These are phyloP conservation scores for Actinia equina DNA, from an alignment of 64 coral and sea anemone species.

Conservation along the genomic window DNA sequence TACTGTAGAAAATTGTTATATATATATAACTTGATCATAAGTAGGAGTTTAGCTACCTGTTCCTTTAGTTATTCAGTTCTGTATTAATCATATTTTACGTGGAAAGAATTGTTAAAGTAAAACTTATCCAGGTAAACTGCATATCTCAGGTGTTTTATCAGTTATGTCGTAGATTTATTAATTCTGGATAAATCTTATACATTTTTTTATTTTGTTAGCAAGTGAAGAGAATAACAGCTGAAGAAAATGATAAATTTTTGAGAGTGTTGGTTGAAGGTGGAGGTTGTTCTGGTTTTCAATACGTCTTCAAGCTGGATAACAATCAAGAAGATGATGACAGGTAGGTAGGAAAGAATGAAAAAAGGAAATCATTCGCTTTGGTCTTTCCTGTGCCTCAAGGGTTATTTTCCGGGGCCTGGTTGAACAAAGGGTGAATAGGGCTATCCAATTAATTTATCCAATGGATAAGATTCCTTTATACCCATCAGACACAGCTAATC, in stretches of 20 bases:
- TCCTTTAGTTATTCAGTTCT: neutral
- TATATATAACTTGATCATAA: neutral
- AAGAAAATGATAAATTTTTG: constrained; percentile 68
- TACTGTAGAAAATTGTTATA: neutral
- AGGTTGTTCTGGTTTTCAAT: constrained; percentile 95
- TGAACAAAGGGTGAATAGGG: too few relatives aligned
- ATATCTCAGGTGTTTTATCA: too few relatives aligned
- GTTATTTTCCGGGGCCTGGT: too few relatives aligned
- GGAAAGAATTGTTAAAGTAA: too few relatives aligned
- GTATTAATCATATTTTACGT: neutral
- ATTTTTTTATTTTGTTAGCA: constrained; percentile 69
- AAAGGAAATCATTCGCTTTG: too few relatives aligned
- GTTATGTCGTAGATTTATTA: too few relatives aligned
- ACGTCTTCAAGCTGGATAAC: constrained; percentile 84
- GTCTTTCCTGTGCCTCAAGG: too few relatives aligned
- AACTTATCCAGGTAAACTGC: too few relatives aligned
- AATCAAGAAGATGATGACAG: constrained; percentile 75
- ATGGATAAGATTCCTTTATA: too few relatives aligned
- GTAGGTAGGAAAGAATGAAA: constrained; percentile 18
- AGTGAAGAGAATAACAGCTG: constrained; percentile 72
- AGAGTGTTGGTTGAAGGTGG: constrained; percentile 92
- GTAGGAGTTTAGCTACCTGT: neutral
- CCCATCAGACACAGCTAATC: too few relatives aligned
- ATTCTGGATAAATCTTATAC: neutral
- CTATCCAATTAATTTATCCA: too few relatives aligned